Base-by-base conservation (phyloP, 2,888 invertebrate species). In the Nebria salina region DNA sequence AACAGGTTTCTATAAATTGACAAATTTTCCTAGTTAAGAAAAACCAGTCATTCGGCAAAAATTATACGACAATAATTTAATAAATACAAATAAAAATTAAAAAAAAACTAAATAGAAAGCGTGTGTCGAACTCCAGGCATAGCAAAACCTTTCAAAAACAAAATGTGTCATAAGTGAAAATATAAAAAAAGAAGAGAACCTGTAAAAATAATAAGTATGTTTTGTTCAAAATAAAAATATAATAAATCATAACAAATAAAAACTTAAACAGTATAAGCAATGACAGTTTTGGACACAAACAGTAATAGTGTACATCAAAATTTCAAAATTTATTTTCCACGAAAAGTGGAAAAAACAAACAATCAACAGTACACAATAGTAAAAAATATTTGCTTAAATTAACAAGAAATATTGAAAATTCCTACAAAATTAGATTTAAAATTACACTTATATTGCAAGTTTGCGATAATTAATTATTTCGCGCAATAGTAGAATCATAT, bases 1-100 rank as follows among this genome's bases (percentile, higher is more conserved):
- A 54, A 95, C 91, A 41, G 95, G 95, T 90, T 95, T 95, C 96
- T 96, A 76, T 91, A 91, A 70, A 87, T 86, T 87, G 83, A 81
- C 15, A 64, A 34, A n/a, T 68, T 75, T 34, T 15, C 8, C 54
- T 43, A 41, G 41, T 64, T 65, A 20, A 20, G 26, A 70, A 70
- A 25, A 70, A 15, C 1, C 6, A 54, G 7, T 7, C 4, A 54
- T 54, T 54, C 54, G 8, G 7, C 54, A 81, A 81, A 34, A 34
- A 4, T 34, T 34, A 34, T 34, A 83, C 82, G 83, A 77, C 77
- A 81, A 15, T 73, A 8, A 76, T 26, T 73, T 77, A 78, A 80
- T 70, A 78, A 66, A 70, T 77, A 64, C 34, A 73, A 77, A 78
- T 66, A 6, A 65, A 75, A 76, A 68, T 74, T 76, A 75, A 72